phyloP scores from a whole-genome alignment of 2,797 vertebrate species.

The Lophotriccus pileatus region DNA sequence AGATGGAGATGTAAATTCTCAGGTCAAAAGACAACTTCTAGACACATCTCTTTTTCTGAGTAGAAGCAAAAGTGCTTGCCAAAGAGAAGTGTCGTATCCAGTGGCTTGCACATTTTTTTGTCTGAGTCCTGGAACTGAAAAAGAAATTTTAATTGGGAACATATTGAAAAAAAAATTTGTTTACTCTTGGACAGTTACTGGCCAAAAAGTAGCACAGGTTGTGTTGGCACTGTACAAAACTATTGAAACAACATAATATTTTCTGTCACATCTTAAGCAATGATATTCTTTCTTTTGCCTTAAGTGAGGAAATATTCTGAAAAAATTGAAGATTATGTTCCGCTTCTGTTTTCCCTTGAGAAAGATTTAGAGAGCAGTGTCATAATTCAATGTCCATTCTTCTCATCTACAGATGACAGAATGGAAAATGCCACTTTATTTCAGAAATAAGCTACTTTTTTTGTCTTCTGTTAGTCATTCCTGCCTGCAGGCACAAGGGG shows the following conservation, averaged over 20 bases:
- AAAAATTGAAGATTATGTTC: neutral
- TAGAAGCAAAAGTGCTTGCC: neutral
- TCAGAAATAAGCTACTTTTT: conserved; percentile 40
- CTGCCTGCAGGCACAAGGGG: conserved; percentile 19
- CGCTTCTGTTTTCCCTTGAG: conserved; percentile 17
- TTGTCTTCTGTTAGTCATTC: neutral
- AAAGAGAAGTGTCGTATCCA: neutral
- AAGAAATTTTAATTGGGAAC: neutral
- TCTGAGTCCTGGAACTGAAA: neutral
- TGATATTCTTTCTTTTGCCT: conserved; percentile 24
- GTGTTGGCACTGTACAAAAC: neutral
- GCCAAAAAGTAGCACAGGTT: conserved; percentile 28
- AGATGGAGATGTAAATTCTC: conserved; percentile 1
- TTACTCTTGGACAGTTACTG: neutral
- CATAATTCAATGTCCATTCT: conserved; percentile 47
- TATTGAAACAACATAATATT: neutral
- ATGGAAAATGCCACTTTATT: conserved; percentile 53
- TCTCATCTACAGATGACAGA: conserved; percentile 36
- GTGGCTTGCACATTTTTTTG: neutral
- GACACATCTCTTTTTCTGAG: neutral
- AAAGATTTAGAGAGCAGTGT: conserved; percentile 15
- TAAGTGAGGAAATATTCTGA: conserved; percentile 38
- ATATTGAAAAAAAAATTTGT: neutral
- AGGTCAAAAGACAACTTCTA: conserved; percentile 13
- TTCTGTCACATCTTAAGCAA: conserved; percentile 29